A percentile compares a stretch with the other conserved stretches of the same genome.
These are phyloP conservation scores for Rosalia funebris DNA, from an alignment of 2,888 invertebrate species.

Conservation along the genomic window DNA sequence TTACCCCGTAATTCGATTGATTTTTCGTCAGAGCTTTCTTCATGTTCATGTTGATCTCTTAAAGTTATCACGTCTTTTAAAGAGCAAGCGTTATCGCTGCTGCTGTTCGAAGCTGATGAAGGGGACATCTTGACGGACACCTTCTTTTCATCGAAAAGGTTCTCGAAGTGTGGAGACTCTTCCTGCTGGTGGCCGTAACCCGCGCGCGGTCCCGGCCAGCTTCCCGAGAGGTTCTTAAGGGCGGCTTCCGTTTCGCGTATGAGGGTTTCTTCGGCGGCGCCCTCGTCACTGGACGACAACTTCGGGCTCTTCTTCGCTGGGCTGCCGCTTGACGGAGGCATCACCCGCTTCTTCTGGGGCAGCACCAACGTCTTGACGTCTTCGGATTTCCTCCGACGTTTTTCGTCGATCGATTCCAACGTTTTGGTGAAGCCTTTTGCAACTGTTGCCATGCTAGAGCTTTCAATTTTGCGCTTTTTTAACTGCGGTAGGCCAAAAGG, in stretches of 20 bases:
- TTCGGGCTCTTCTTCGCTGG: conserved; percentile 64
- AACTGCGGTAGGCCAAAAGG: conserved; percentile 67
- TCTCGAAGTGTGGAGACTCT: conserved; percentile 84
- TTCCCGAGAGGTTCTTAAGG: conserved; percentile 85
- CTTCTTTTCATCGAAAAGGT: conserved; percentile 85
- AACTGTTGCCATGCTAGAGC: conserved; percentile 56
- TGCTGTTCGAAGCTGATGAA: conserved; percentile 70
- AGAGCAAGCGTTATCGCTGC: conserved; percentile 73
- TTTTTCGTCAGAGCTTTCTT: conserved; percentile 50
- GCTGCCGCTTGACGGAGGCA: conserved; percentile 57
- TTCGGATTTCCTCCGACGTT: conserved; percentile 65
- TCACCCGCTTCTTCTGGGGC: conserved; percentile 71
- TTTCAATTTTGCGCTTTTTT: conserved; percentile 76
- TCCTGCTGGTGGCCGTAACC: conserved; percentile 76
- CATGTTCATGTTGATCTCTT: conserved; percentile 59
- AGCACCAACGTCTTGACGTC: conserved; percentile 63
- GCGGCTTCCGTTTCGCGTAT: conserved; percentile 91
- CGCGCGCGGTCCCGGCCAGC: conserved; percentile 79
- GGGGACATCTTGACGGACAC: conserved; percentile 72
- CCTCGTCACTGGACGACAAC: conserved; percentile 60
- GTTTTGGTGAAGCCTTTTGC: conserved; percentile 54
- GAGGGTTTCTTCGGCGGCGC: conserved; percentile 79
- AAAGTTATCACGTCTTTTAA: conserved; percentile 73
- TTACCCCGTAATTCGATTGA: conserved; percentile 45
- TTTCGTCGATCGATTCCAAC: conserved; percentile 57